Percentiles rank a stretch among this genome's conserved stretches.
Conservation (phyloP, 2,113 vertebrate species). For the Gulo gulo region DNA sequence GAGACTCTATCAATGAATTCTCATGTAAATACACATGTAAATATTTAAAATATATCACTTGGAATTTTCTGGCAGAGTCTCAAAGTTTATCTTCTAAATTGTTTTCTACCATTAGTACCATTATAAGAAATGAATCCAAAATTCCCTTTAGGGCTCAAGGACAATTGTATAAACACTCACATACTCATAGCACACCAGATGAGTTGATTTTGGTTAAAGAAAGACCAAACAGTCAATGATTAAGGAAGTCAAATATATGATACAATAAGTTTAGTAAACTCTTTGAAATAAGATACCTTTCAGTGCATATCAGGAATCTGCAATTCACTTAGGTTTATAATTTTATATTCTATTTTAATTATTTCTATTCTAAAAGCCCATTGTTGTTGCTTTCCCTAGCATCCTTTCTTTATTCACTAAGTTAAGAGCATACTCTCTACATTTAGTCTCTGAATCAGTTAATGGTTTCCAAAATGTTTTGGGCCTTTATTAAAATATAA, state of each 20-base stretch:
- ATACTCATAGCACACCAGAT: constrained; percentile 55
- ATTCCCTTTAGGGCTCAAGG: neutral
- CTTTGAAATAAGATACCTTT: constrained; percentile 58
- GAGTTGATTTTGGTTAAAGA: constrained; percentile 59
- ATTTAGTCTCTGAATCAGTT: neutral
- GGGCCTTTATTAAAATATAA: neutral
- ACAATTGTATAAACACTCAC: constrained; percentile 13
- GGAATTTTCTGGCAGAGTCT: neutral
- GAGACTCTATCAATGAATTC: constrained; percentile 59
- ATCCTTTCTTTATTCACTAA: neutral
- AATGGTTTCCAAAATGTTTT: neutral
- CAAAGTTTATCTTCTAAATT: constrained; percentile 2
- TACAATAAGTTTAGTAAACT: constrained; percentile 59
- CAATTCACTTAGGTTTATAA: constrained; percentile 60
- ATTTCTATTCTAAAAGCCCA: constrained; percentile 42
- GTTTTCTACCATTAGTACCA: neutral
- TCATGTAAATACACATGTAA: constrained; percentile 65
- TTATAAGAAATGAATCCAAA: neutral
- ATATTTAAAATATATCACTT: constrained; percentile 49
- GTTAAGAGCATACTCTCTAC: neutral
- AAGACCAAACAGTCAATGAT: constrained; percentile 61
- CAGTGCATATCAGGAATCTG: constrained; percentile 18
- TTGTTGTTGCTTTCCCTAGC: constrained; percentile 6
- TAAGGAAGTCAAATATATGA: constrained; percentile 56
- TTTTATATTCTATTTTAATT: neutral